Percentiles rank a stretch among this genome's conserved stretches.
Conservation (phyloP, 2,888 invertebrate species). For the Liopterus haemorrhoidalis region DNA sequence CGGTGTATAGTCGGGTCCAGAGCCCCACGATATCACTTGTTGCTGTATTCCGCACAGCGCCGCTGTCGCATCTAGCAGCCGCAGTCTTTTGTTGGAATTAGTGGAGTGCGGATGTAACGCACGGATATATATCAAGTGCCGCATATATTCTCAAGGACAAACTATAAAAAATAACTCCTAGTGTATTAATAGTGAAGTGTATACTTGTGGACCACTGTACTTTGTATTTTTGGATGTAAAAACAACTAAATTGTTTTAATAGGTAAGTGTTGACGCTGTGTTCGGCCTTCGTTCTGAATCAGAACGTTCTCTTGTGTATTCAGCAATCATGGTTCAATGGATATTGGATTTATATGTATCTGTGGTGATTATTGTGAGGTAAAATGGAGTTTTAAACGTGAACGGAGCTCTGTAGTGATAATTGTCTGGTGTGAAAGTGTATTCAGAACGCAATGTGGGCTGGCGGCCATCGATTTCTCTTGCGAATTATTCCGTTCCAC, state of each 20-base stretch:
- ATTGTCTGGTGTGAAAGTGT: conserved; percentile 12
- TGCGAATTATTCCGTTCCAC: conserved; percentile 1
- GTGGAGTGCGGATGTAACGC: conserved; percentile 32
- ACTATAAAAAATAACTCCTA: background rate
- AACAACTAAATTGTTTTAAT: background rate
- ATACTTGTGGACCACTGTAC: background rate
- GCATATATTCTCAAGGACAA: conserved; percentile 36
- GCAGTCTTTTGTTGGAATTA: conserved; percentile 38
- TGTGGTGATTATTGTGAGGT: background rate
- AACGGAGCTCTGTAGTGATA: background rate
- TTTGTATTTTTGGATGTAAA: background rate
- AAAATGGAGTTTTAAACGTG: background rate
- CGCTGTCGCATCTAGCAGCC: conserved; percentile 31
- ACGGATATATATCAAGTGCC: conserved; percentile 2
- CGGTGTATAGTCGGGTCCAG: conserved; percentile 18
- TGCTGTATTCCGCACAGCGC: conserved; percentile 35
- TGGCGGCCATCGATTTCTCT: background rate
- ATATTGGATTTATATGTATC: background rate
- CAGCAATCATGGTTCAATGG: conserved; percentile 4
- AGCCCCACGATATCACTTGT: conserved; percentile 39
- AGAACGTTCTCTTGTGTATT: conserved; percentile 4
- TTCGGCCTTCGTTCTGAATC: background rate
- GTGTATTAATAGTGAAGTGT: background rate
- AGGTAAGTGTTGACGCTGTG: conserved; percentile 18
- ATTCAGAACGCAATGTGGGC: conserved; percentile 4